Conservation (phyloP, 2,113 vertebrate genomes). For the Piprites chloris region DNA sequence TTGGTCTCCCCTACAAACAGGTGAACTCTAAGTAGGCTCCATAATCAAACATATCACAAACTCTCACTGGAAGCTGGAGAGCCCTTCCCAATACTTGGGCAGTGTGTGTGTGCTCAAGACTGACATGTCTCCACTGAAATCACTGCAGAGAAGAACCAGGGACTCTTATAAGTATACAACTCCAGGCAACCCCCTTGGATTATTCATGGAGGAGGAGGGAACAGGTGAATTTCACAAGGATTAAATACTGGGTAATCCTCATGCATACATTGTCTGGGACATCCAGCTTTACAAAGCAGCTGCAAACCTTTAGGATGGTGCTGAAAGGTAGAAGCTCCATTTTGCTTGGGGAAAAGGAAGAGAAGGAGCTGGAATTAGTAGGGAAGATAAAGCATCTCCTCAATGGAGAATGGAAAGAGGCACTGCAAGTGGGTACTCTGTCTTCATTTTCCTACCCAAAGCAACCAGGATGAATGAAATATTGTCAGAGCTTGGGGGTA, state of each 20-base stretch:
- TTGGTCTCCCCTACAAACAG: not conserved
- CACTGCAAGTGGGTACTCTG: not conserved
- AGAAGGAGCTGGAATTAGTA: not conserved
- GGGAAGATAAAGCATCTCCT: not conserved
- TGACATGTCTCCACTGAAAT: not conserved
- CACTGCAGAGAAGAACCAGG: not conserved
- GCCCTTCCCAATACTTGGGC: not conserved
- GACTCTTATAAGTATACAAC: not conserved
- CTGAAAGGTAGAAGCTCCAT: not conserved
- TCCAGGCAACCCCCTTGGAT: not conserved
- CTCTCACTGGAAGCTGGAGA: not conserved
- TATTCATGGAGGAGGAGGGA: not conserved
- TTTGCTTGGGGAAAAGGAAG: not conserved
- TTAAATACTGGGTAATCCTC: not conserved
- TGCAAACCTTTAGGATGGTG: not conserved
- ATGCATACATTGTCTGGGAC: not conserved
- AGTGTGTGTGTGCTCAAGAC: fast-evolving
- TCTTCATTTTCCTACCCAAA: not conserved
- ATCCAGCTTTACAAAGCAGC: not conserved
- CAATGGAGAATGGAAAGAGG: not conserved
- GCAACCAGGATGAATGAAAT: not conserved
- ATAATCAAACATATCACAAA: not conserved
- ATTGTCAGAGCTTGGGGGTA: not conserved
- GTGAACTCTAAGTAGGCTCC: not conserved
- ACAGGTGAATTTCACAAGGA: not conserved